A percentile compares a stretch with the other conserved stretches of the same genome.
Evolutionary conservation across 2,888 invertebrate species (phyloP).

Genomic region (Anagyrus pseudococci): DNA sequence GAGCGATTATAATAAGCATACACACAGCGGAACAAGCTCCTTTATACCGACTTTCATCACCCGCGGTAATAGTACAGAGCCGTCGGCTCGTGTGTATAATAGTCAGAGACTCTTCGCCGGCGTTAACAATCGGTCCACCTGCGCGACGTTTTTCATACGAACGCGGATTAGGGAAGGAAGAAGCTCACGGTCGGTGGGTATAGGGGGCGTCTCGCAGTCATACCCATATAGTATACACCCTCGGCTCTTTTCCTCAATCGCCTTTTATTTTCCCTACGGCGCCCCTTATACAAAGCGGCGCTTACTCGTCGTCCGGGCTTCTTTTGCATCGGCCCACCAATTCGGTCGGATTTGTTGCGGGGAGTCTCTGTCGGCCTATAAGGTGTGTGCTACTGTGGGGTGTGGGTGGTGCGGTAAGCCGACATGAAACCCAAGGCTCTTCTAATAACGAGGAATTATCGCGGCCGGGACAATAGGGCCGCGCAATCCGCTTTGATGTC

Average conservation of each 20-base stretch:
- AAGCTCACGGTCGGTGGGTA: slow-evolving; percentile 14
- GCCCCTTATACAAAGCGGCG: background rate
- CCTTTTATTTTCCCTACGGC: slow-evolving; percentile 31
- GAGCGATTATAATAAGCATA: too few relatives aligned
- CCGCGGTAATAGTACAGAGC: too few relatives aligned
- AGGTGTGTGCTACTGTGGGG: too few relatives aligned
- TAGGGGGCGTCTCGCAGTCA: background rate
- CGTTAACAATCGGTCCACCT: slow-evolving; percentile 51
- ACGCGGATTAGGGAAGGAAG: background rate
- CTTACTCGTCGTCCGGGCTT: slow-evolving; percentile 21
- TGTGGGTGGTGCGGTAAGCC: slow-evolving; percentile 62
- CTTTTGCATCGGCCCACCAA: slow-evolving; percentile 49
- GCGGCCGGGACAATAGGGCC: slow-evolving; percentile 56
- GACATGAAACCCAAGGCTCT: slow-evolving; percentile 56
- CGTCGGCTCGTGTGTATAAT: background rate
- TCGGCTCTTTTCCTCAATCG: slow-evolving; percentile 34
- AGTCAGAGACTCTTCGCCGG: slow-evolving; percentile 32
- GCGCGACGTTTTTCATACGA: slow-evolving; percentile 51
- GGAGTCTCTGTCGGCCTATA: too few relatives aligned
- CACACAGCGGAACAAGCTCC: too few relatives aligned
- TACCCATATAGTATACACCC: background rate
- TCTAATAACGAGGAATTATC: slow-evolving; percentile 63
- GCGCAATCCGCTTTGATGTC: slow-evolving; percentile 60
- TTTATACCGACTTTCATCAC: too few relatives aligned
- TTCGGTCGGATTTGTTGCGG: slow-evolving; percentile 60